Conservation (phyloP, 2,797 vertebrate genomes). For the Anisognathus igniventris region DNA sequence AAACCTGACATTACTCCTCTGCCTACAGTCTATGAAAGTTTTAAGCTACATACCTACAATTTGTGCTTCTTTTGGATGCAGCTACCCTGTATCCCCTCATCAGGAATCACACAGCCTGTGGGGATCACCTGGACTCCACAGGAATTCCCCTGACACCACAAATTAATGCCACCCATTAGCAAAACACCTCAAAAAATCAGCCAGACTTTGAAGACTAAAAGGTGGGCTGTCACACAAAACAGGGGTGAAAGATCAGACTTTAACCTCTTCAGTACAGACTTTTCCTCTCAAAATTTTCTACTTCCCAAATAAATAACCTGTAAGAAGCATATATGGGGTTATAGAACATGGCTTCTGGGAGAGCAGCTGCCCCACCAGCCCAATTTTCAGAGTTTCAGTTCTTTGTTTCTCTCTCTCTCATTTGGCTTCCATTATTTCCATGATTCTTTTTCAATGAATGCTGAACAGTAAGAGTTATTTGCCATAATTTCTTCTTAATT, state of each 20-base stretch:
- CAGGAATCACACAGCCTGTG: background rate
- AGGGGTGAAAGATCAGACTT: background rate
- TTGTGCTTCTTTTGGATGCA: background rate
- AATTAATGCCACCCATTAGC: background rate
- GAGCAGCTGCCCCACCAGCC: background rate
- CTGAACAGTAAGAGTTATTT: background rate
- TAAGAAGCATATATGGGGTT: background rate
- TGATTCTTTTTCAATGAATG: background rate
- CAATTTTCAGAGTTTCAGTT: background rate
- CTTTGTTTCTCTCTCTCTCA: background rate
- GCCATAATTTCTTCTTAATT: background rate
- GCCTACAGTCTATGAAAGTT: background rate
- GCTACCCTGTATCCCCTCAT: rapidly evolving
- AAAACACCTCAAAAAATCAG: background rate
- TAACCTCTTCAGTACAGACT: background rate
- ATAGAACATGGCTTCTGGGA: background rate
- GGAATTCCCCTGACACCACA: background rate
- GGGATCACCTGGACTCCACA: background rate
- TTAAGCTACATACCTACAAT: background rate
- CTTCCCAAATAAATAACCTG: background rate
- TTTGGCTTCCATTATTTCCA: background rate
- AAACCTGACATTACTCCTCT: background rate
- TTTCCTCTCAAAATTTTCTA: background rate
- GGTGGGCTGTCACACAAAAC: rapidly evolving
- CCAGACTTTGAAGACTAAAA: background rate